These are phyloP conservation scores for Falco columbarius DNA, from an alignment of 2,797 vertebrate genomes.

Conservation along the genomic window DNA sequence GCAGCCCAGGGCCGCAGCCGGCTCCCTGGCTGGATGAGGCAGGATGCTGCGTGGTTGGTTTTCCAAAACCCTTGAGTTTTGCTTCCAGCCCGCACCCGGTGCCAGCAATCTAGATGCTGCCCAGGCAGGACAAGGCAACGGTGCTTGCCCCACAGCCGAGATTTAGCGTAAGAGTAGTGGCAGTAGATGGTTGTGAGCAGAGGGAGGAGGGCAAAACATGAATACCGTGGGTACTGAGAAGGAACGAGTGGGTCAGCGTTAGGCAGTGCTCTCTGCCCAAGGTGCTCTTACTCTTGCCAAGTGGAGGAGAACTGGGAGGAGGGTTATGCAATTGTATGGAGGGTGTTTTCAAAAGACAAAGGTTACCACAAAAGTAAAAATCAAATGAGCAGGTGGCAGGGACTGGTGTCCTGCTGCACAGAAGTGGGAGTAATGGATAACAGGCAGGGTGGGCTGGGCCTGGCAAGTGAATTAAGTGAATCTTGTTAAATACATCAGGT, in stretches of 20 bases:
- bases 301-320: background rate
- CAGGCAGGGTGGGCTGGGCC: background rate
- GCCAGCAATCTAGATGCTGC: background rate
- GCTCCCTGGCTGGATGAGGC: background rate
- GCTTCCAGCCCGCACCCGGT: background rate
- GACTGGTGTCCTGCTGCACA: background rate
- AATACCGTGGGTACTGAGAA: background rate
- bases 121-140: background rate
- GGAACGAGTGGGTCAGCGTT: background rate
- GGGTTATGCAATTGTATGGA: background rate
- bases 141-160: background rate
- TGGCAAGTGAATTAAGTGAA: background rate
- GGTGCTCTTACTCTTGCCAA: background rate
- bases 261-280: background rate
- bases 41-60: background rate
- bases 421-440: conserved; percentile 28
- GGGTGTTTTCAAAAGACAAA: conserved; percentile 17
- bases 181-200: background rate
- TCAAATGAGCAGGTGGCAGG: conserved; percentile 6
- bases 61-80: background rate
- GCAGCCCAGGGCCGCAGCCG: background rate
- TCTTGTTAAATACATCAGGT: background rate
- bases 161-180: background rate
- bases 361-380: conserved; percentile 27
- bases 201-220: background rate